These are phyloP conservation scores for Furnarius figulus DNA, from an alignment of 2,113 vertebrate genomes.

Conservation along the genomic window DNA sequence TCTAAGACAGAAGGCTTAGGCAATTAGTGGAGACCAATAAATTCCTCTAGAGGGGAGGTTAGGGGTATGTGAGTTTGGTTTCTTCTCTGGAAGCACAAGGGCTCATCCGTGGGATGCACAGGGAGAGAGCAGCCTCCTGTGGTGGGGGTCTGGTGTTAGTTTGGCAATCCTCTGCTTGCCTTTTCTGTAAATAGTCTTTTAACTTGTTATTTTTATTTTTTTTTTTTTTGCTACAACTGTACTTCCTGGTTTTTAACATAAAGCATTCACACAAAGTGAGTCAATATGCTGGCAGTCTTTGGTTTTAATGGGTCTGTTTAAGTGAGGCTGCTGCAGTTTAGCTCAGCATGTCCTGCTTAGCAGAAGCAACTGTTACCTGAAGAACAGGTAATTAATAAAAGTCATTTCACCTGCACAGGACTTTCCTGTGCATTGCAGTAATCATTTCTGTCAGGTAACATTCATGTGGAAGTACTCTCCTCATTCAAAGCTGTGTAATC, in stretches of 20 bases:
- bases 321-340: neutral
- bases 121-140: neutral
- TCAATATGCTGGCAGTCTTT: neutral
- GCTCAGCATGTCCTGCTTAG: neutral
- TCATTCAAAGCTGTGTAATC: neutral
- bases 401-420: neutral
- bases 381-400: neutral
- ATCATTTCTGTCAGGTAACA: neutral
- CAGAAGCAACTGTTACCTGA: neutral
- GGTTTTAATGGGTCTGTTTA: neutral
- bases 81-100: neutral
- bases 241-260: accelerated
- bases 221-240: neutral
- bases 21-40: neutral
- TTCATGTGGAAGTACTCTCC: neutral
- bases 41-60: neutral
- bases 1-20: neutral
- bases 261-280: neutral
- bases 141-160: neutral
- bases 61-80: neutral
- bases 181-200: neutral
- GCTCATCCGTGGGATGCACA: neutral
- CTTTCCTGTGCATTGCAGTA: neutral
- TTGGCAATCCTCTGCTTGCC: neutral
- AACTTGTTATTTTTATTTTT: neutral